These are phyloP conservation scores for Kryphioiulus occultus DNA, from an alignment of 2,888 invertebrate species.

Conservation along the genomic window DNA sequence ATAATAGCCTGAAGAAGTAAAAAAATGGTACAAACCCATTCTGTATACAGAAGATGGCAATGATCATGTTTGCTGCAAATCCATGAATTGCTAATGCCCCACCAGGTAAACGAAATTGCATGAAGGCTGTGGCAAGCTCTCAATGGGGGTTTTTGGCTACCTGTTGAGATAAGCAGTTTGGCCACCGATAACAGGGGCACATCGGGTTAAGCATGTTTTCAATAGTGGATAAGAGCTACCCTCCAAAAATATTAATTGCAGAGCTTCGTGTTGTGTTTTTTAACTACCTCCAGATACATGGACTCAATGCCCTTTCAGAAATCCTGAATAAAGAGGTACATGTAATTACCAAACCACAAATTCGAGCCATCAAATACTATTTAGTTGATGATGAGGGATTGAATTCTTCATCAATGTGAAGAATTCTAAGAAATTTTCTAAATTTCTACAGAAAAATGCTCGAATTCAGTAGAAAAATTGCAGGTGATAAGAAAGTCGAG, in stretches of 20 bases:
- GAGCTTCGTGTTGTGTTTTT: background rate
- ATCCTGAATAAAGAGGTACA: background rate
- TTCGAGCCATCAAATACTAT: background rate
- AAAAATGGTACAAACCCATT: background rate
- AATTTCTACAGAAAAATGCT: background rate
- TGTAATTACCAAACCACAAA: background rate
- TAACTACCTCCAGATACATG: background rate
- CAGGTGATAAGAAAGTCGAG: background rate
- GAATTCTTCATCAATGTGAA: background rate
- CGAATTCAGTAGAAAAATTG: background rate
- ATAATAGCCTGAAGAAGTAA: background rate
- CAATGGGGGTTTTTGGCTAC: background rate
- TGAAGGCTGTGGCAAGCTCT: conserved; percentile 22
- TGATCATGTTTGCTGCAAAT: conserved; percentile 4
- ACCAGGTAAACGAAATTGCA: conserved; percentile 11
- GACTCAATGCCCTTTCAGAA: background rate
- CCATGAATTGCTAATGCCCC: conserved; percentile 15
- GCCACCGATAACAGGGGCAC: conserved; percentile 30
- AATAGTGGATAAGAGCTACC: background rate
- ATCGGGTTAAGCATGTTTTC: conserved; percentile 11
- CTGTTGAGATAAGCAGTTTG: conserved; percentile 25
- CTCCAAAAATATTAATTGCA: conserved; percentile 29
- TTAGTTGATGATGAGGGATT: background rate
- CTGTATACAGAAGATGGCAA: background rate
- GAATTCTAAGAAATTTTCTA: background rate